Evolutionary conservation across 23 tunicate genomes (phyloP).

Genomic region (Corella eumyota): DNA sequence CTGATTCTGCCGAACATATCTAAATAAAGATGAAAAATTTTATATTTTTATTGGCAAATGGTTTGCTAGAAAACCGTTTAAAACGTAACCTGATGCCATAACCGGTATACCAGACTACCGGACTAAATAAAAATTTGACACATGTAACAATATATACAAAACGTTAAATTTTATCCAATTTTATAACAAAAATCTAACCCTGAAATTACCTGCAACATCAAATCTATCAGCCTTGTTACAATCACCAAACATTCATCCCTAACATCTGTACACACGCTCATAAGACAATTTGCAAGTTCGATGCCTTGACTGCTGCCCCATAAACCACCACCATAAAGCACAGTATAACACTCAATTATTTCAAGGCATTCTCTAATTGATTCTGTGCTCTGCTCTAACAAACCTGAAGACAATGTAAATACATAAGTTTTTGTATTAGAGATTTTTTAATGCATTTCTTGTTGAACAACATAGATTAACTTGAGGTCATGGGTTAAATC

Average conservation of each 20-base stretch:
- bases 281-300: slow-evolving; percentile 19
- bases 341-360: slow-evolving; percentile 42
- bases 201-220: slow-evolving; percentile 21
- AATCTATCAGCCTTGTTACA: slow-evolving; percentile 29
- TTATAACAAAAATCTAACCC: too few relatives aligned
- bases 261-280: slow-evolving; percentile 50
- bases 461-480: neutral
- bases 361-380: slow-evolving; percentile 52
- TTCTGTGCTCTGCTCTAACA: slow-evolving; percentile 63
- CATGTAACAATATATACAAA: too few relatives aligned
- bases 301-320: slow-evolving; percentile 24
- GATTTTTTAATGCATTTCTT: neutral
- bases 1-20: slow-evolving; percentile 16
- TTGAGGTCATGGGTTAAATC: too few relatives aligned
- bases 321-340: slow-evolving; percentile 28
- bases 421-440: neutral
- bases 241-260: slow-evolving; percentile 52
- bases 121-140: too few relatives aligned
- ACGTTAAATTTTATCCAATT: too few relatives aligned
- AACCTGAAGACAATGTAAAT: slow-evolving; percentile 8
- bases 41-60: too few relatives aligned
- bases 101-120: too few relatives aligned
- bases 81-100: neutral
- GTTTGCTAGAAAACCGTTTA: too few relatives aligned
- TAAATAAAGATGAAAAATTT: slow-evolving; percentile 1